Conservation (phyloP, 2,888 invertebrate species). For the Smittia aterrima region DNA sequence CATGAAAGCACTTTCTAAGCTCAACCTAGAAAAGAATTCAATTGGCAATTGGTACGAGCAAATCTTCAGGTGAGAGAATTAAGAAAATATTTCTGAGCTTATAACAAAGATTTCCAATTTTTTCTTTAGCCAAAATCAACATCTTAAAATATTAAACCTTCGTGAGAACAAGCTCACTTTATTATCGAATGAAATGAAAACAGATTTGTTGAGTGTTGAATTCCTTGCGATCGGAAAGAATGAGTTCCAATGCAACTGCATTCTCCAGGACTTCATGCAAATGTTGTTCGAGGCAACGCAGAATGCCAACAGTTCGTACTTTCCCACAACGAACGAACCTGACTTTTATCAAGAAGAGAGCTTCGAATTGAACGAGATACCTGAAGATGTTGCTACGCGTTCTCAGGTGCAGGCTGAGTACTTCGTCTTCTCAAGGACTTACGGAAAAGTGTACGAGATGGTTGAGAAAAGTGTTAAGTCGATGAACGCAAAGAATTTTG, state of each 20-base stretch:
- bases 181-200: constrained; percentile 58
- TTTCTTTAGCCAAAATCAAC: constrained; percentile 52
- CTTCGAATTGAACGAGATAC: background rate
- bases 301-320: constrained; percentile 37
- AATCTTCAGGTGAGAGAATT: too few species aligned
- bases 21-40: constrained; percentile 59
- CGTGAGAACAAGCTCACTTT: constrained; percentile 59
- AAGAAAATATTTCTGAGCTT: too few species aligned
- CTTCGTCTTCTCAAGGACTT: constrained; percentile 23
- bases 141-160: constrained; percentile 55
- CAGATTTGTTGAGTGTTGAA: constrained; percentile 56
- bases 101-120: too few species aligned
- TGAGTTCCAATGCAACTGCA: constrained; percentile 61
- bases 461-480: constrained; percentile 44
- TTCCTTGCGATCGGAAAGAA: constrained; percentile 59
- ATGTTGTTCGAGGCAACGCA: constrained; percentile 45
- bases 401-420: constrained; percentile 21
- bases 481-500: background rate
- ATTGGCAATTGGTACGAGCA: constrained; percentile 61
- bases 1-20: constrained; percentile 53
- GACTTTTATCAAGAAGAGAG: background rate
- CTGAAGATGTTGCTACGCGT: background rate
- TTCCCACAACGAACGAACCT: background rate
- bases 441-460: constrained; percentile 20
- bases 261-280: constrained; percentile 57